Conservation (phyloP, 2,888 invertebrate species). For the Archips xylosteana region DNA sequence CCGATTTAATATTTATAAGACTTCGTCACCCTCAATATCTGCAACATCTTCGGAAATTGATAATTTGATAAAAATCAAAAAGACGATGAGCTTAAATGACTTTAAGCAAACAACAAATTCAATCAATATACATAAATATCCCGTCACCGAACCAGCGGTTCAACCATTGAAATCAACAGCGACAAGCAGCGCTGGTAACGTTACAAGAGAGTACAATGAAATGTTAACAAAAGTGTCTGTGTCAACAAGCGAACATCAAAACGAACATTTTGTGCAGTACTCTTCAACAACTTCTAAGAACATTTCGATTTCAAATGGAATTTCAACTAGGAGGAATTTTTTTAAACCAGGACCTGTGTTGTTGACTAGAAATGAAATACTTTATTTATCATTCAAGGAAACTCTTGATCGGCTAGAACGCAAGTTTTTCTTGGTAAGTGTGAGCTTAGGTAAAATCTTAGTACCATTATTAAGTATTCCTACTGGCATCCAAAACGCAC, state of each 20-base stretch:
- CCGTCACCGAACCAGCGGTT: neutral
- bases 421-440: constrained; percentile 53
- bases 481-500: too few species aligned
- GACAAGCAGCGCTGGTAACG: neutral
- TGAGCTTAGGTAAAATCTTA: neutral
- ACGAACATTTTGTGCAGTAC: neutral
- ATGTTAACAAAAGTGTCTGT: neutral
- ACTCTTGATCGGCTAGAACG: constrained; percentile 50
- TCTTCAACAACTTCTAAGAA: neutral
- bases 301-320: neutral
- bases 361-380: neutral
- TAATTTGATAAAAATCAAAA: neutral
- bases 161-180: neutral
- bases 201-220: neutral
- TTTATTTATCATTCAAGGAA: constrained; percentile 45
- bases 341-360: neutral
- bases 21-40: neutral
- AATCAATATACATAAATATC: too few species aligned
- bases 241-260: neutral
- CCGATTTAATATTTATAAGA: neutral
- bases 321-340: neutral
- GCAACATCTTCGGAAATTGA: neutral
- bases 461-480: too few species aligned
- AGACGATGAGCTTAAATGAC: neutral
- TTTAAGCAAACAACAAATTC: too few species aligned